A percentile compares a stretch with the other conserved stretches of the same genome.
These are phyloP conservation scores for Drosophila tanythrix DNA, from an alignment of 2,888 invertebrate species.

Conservation along the genomic window DNA sequence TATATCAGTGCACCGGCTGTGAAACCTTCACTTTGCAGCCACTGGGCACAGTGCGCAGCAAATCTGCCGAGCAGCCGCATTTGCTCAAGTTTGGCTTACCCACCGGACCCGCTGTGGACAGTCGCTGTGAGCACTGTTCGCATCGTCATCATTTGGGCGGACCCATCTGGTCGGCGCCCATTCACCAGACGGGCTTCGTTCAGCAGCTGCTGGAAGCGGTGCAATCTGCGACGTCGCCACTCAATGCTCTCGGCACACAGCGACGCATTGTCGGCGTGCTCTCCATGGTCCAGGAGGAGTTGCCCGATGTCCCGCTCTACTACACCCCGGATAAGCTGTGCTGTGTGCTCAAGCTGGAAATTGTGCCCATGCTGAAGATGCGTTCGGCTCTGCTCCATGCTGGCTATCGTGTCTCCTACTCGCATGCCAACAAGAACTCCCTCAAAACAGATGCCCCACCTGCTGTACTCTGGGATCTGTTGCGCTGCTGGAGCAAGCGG, in stretches of 20 bases:
- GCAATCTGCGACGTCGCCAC: slow-evolving; percentile 79
- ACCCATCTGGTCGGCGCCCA: slow-evolving; percentile 95
- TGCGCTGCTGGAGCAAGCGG: slow-evolving; percentile 91
- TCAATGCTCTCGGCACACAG: slow-evolving; percentile 87
- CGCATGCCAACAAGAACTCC: slow-evolving; percentile 94
- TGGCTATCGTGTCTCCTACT: slow-evolving; percentile 95
- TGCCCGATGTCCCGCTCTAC: slow-evolving; percentile 93
- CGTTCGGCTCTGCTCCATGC: slow-evolving; percentile 96
- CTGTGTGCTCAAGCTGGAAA: slow-evolving; percentile 89
- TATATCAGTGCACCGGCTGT: slow-evolving; percentile 96
- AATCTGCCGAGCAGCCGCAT: slow-evolving; percentile 87
- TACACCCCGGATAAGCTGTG: slow-evolving; percentile 93
- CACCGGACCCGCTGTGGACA: slow-evolving; percentile 88
- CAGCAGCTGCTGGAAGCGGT: slow-evolving; percentile 87
- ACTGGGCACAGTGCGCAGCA: slow-evolving; percentile 87
- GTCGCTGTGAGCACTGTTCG: slow-evolving; percentile 91
- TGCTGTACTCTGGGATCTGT: slow-evolving; percentile 95
- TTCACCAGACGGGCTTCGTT: slow-evolving; percentile 93
- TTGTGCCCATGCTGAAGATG: slow-evolving; percentile 88
- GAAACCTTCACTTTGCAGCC: slow-evolving; percentile 92
- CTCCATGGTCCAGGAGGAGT: slow-evolving; percentile 92
- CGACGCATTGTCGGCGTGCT: slow-evolving; percentile 93
- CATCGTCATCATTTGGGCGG: slow-evolving; percentile 93
- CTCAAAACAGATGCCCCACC: slow-evolving; percentile 97
- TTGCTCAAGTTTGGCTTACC: slow-evolving; percentile 89